Percentiles rank a stretch among this genome's conserved stretches.
Conservation (phyloP, 1,140 invertebrate genomes). For the Ditylenchus dipsaci region DNA sequence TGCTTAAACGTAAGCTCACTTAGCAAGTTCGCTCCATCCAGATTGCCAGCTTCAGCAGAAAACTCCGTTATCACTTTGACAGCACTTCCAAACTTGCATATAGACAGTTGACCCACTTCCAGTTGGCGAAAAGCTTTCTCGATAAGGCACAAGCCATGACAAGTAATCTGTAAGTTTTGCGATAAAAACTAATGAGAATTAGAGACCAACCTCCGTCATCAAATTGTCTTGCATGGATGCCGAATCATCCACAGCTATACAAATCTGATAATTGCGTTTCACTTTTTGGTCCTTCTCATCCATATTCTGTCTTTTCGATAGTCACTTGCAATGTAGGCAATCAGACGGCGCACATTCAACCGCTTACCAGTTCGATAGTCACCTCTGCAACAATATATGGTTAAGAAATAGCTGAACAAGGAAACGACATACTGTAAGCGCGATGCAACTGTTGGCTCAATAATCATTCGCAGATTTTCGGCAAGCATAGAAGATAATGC, state of each 20-base stretch:
- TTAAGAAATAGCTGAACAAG: not conserved
- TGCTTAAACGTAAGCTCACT: slow-evolving; percentile 62
- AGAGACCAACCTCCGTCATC: slow-evolving; percentile 69
- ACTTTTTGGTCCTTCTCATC: slow-evolving; percentile 90
- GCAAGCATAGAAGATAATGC: slow-evolving; percentile 79
- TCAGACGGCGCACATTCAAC: slow-evolving; percentile 94
- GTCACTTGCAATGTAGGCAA: slow-evolving; percentile 95
- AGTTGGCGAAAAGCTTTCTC: slow-evolving; percentile 83
- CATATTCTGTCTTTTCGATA: slow-evolving; percentile 99
- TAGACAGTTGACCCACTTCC: slow-evolving; percentile 83
- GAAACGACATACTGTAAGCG: slow-evolving; percentile 66
- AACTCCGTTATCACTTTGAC: slow-evolving; percentile 73
- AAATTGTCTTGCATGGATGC: slow-evolving; percentile 82
- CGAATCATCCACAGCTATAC: slow-evolving; percentile 93
- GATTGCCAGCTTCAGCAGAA: slow-evolving; percentile 47
- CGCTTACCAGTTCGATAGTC: slow-evolving; percentile 93
- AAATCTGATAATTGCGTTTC: slow-evolving; percentile 91
- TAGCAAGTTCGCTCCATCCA: slow-evolving; percentile 58
- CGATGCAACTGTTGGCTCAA: slow-evolving; percentile 88
- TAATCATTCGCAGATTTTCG: slow-evolving; percentile 82
- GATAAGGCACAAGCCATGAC: slow-evolving; percentile 86
- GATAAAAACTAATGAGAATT: not conserved
- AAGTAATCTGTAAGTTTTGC: slow-evolving; percentile 68
- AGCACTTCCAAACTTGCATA: slow-evolving; percentile 85
- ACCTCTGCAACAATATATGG: slow-evolving; percentile 64